phyloP scores from a whole-genome alignment of 2,888 invertebrate species.

The Drosophila ezoana region DNA sequence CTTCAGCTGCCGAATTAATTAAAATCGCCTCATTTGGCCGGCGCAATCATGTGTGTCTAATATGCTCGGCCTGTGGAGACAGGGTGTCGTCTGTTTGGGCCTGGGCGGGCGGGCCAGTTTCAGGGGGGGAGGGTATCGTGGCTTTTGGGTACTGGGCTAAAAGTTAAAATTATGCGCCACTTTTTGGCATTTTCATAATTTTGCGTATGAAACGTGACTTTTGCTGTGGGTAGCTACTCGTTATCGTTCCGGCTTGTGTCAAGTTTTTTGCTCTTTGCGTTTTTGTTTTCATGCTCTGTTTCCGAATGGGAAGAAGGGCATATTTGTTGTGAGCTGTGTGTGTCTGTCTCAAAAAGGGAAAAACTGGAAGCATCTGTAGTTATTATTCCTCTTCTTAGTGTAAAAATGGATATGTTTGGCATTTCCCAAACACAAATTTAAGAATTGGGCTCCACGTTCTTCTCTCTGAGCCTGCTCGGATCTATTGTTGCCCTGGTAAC shows the following conservation, averaged over 20 bases:
- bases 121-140: not conserved
- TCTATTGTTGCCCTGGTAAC: not conserved
- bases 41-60: conserved; percentile 66
- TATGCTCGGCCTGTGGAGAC: conserved; percentile 25
- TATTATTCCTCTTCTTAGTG: too few relatives aligned
- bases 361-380: too few relatives aligned
- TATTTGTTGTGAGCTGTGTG: not conserved
- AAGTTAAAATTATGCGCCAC: conserved; percentile 68
- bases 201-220: conserved; percentile 77
- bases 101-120: not conserved
- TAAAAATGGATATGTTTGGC: too few relatives aligned
- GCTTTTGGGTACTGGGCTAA: conserved; percentile 7
- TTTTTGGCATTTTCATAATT: conserved; percentile 76
- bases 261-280: conserved; percentile 27
- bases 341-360: too few relatives aligned
- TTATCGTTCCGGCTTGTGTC: conserved; percentile 39
- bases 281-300: conserved; percentile 4
- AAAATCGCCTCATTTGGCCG: conserved; percentile 77
- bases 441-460: too few relatives aligned
- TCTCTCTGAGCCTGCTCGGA: too few relatives aligned
- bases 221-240: conserved; percentile 44
- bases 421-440: too few relatives aligned
- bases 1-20: conserved; percentile 73
- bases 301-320: not conserved
- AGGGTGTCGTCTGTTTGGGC: not conserved